Evolutionary conservation across 1,140 invertebrate genomes (phyloP).

Genomic region (Lysiphlebus fabarum): DNA sequence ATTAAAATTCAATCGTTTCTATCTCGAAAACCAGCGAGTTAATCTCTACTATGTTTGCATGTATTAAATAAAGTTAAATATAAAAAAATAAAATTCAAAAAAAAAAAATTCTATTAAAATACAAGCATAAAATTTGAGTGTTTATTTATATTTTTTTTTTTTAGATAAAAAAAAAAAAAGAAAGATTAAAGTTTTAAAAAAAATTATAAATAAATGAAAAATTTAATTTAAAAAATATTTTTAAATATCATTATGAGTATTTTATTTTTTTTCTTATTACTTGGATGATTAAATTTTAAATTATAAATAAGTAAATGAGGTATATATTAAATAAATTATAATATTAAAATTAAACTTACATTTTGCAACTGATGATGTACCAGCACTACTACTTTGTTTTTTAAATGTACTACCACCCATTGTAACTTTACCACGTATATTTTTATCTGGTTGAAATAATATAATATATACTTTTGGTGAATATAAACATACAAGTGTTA

Average conservation of each 20-base stretch:
- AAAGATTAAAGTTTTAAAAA: no score
- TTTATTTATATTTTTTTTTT: no score
- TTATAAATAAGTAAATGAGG: slow-evolving; percentile 8
- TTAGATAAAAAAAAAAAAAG: no score
- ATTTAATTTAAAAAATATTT: no score
- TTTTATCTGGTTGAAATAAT: slow-evolving; percentile 70
- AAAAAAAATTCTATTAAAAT: no score
- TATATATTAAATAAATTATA: slow-evolving; percentile 10
- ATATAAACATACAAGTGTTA: slow-evolving; percentile 70
- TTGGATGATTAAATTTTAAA: slow-evolving; percentile 5
- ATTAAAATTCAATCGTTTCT: no score
- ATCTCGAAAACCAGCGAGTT: background rate
- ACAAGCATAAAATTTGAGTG: no score
- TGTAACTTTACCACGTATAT: slow-evolving; percentile 45
- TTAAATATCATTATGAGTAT: no score
- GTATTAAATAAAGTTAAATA: background rate
- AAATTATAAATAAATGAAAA: no score
- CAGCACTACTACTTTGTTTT: slow-evolving; percentile 47
- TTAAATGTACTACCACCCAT: slow-evolving; percentile 45
- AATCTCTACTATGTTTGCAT: slow-evolving; percentile 4
- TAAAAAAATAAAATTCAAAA: no score
- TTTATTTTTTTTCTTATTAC: background rate
- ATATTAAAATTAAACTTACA: slow-evolving; percentile 38
- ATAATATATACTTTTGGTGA: slow-evolving; percentile 74
- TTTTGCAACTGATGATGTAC: slow-evolving; percentile 46